Base-by-base conservation (phyloP, 2,113 vertebrate genomes). In the Nipponia nippon region DNA sequence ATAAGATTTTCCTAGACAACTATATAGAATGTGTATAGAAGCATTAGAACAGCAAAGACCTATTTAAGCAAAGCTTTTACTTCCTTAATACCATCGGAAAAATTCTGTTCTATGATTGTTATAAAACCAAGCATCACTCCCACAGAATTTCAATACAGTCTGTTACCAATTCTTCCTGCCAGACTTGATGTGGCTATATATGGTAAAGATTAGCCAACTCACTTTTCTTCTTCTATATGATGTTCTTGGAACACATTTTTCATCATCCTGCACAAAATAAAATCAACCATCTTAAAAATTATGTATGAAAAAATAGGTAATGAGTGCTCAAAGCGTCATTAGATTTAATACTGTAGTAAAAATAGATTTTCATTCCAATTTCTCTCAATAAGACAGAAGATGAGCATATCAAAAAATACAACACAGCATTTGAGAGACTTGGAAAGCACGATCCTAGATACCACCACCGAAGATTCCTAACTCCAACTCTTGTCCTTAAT, bases 181-280 rank as follows among this genome's bases (percentile, higher is more conserved):
- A 87, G 32, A 50, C 15, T 5, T 22, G 2, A 65, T 53, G 36
- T 80, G 21, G 38, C 6, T 65, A 44, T 40, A 29, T 21, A 80
- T 34, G 2, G 38, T 29, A 46, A 82, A 40, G 40, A 56, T 19
- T 66, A 42, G 42, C 5, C 76, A 90, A 98, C 97, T 98, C 89
- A 98, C 98, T 97, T 97, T 98, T 89, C 98, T 97, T 91, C 98
- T 98, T 97, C 98, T 98, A 23, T 98, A 98, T n/a, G 99, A 99
- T 21, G 99, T 98, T 94, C 98, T 98, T 16, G 99, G 99, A 81
- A 97, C 92, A 94, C 93, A 98, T 73, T 95, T 99, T 98, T 99
- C 98, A 90, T 98, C 97, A 88, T 99, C 99, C 99, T 99, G 94
- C 58, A 97, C 91, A 96, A 93, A 87, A 97, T 63, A 93, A 44